These are phyloP conservation scores for Acrocephalus kingi DNA, from an alignment of 2,113 vertebrate species.

Conservation along the genomic window DNA sequence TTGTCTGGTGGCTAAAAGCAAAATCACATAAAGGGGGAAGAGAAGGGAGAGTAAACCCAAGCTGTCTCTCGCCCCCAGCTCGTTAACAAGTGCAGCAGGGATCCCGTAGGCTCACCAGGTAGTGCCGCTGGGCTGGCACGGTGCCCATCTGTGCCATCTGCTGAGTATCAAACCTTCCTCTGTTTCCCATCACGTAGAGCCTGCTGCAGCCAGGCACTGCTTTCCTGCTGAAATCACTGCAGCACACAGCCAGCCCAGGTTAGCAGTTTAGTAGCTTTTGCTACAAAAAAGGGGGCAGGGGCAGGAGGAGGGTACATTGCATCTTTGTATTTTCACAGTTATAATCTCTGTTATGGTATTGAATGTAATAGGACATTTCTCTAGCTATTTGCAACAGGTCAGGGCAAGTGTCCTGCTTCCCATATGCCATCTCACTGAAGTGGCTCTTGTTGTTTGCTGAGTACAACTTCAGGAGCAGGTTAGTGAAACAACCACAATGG, in stretches of 20 bases:
- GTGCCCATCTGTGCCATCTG: constrained; percentile 45
- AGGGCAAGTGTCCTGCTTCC: not conserved
- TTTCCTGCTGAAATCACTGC: not conserved
- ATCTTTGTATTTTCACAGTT: not conserved
- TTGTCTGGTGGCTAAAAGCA: not conserved
- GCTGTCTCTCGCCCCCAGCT: not conserved
- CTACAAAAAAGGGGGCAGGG: not conserved
- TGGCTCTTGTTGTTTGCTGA: not conserved
- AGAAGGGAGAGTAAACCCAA: not conserved
- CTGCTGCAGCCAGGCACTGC: not conserved
- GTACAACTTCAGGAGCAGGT: not conserved
- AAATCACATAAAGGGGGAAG: not conserved
- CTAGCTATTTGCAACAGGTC: not conserved
- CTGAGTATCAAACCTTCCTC: not conserved
- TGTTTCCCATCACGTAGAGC: not conserved
- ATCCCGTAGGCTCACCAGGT: not conserved
- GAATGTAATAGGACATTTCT: not conserved
- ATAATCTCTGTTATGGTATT: not conserved
- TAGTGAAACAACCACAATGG: not conserved
- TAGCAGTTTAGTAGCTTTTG: not conserved
- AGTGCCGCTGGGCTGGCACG: not conserved
- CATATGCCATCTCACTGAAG: not conserved
- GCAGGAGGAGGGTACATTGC: not conserved
- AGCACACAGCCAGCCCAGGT: not conserved
- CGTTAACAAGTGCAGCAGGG: not conserved